Evolutionary conservation across 2,113 vertebrate species (phyloP).

Genomic region (Chaenocephalus aceratus): DNA sequence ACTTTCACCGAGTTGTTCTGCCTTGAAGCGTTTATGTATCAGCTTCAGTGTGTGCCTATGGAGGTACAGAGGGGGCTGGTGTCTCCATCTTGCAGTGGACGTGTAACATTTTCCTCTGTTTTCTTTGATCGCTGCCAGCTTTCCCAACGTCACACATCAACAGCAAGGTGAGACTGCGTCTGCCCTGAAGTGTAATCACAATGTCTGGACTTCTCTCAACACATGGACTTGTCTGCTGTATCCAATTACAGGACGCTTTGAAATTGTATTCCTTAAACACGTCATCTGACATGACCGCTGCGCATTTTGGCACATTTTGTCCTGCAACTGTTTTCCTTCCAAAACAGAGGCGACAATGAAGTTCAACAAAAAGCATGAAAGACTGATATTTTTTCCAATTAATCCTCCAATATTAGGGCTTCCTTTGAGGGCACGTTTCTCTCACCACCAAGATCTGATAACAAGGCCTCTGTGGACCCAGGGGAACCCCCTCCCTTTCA

Average conservation of each 20-base stretch:
- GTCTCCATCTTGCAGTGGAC: constrained; percentile 24
- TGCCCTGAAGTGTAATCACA: constrained; percentile 34
- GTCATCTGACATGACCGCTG: constrained; percentile 1
- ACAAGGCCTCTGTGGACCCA: constrained; percentile 45
- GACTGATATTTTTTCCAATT: constrained; percentile 42
- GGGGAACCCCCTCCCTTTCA: constrained; percentile 44
- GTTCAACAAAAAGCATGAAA: not conserved
- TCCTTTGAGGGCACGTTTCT: constrained; percentile 43
- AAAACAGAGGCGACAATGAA: not conserved
- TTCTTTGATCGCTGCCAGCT: constrained; percentile 64
- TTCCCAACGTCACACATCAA: constrained; percentile 67
- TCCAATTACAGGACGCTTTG: constrained; percentile 4
- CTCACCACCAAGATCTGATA: constrained; percentile 62
- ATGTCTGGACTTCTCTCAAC: constrained; percentile 34
- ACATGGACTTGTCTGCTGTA: not conserved
- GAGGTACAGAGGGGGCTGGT: not conserved
- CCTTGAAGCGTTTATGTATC: constrained; percentile 3
- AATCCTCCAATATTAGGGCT: constrained; percentile 44
- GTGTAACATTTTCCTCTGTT: constrained; percentile 30
- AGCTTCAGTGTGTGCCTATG: not conserved
- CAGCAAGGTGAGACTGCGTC: constrained; percentile 55
- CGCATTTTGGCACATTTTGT: not conserved
- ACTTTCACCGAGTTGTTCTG: not conserved
- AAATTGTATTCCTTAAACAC: not conserved
- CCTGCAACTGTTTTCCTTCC: not conserved